phyloP scores from a whole-genome alignment of 1,140 invertebrate species.

The Nebria ingens region DNA sequence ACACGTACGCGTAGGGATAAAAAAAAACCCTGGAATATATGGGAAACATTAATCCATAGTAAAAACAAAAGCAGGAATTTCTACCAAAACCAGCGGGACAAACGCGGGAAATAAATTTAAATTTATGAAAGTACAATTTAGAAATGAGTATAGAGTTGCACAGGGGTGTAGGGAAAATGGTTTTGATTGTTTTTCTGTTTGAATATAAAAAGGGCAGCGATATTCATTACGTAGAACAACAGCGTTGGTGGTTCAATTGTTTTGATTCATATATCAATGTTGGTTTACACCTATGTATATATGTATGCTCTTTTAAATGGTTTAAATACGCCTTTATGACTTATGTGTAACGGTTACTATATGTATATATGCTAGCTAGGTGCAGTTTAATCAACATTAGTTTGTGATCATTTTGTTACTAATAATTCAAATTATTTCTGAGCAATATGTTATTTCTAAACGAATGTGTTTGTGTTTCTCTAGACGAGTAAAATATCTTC shows the following conservation, averaged over 20 bases:
- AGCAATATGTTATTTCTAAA: too few species aligned
- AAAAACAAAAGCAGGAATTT: conserved; percentile 8
- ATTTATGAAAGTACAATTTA: conserved; percentile 8
- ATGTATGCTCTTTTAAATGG: neutral
- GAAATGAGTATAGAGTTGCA: neutral
- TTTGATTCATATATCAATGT: conserved; percentile 7
- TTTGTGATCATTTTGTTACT: too few species aligned
- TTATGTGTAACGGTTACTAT: neutral
- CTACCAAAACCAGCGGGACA: neutral
- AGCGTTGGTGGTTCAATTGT: conserved; percentile 1
- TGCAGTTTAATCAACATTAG: too few species aligned
- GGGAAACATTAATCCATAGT: conserved; percentile 8
- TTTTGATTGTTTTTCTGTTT: neutral
- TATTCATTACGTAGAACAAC: neutral
- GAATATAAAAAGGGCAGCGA: too few species aligned
- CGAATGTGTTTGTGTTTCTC: too few species aligned
- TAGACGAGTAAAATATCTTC: too few species aligned
- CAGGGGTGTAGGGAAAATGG: neutral
- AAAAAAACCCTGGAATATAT: conserved; percentile 6
- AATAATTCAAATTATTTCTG: too few species aligned
- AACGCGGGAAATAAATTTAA: conserved; percentile 9
- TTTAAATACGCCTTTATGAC: neutral
- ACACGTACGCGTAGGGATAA: too few species aligned
- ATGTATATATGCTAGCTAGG: neutral
- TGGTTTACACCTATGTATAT: neutral